Conservation (phyloP, 2,888 invertebrate species). For the Taphrorychus bicolor region DNA sequence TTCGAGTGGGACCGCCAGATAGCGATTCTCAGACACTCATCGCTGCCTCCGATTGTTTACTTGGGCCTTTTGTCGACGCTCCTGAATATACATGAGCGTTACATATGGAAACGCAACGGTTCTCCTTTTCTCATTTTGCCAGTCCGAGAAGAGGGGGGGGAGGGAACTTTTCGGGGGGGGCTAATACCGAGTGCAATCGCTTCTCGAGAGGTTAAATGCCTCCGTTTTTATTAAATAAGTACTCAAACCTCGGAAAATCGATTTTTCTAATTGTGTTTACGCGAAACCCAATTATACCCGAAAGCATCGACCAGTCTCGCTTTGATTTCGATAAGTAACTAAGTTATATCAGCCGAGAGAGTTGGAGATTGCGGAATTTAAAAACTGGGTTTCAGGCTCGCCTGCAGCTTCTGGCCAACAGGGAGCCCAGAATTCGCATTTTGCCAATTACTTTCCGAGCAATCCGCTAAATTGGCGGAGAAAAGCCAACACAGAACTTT, state of each 20-base stretch:
- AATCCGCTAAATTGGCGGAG: slow-evolving; percentile 2
- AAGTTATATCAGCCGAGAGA: slow-evolving; percentile 6
- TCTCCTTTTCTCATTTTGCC: neutral
- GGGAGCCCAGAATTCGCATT: slow-evolving; percentile 6
- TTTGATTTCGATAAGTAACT: slow-evolving; percentile 8
- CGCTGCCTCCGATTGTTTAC: slow-evolving; percentile 58
- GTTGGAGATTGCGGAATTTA: slow-evolving; percentile 4
- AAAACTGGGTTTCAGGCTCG: neutral
- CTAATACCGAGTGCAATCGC: neutral
- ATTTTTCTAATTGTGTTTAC: slow-evolving; percentile 1
- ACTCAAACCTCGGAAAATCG: neutral
- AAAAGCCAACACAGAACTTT: slow-evolving; percentile 1
- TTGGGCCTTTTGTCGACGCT: slow-evolving; percentile 57
- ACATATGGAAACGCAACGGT: slow-evolving; percentile 51
- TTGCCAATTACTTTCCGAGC: slow-evolving; percentile 4
- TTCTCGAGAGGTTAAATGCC: neutral
- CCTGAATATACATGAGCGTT: slow-evolving; percentile 61
- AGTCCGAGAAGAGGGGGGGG: no score
- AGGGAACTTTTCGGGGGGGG: neutral
- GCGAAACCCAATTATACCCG: slow-evolving; percentile 3
- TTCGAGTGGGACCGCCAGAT: slow-evolving; percentile 15
- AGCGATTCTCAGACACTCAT: slow-evolving; percentile 20
- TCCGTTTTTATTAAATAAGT: neutral
- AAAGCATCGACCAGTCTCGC: slow-evolving; percentile 3
- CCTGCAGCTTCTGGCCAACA: slow-evolving; percentile 3